These are phyloP conservation scores for Acleris literana DNA, from an alignment of 2,888 invertebrate genomes.

Conservation along the genomic window DNA sequence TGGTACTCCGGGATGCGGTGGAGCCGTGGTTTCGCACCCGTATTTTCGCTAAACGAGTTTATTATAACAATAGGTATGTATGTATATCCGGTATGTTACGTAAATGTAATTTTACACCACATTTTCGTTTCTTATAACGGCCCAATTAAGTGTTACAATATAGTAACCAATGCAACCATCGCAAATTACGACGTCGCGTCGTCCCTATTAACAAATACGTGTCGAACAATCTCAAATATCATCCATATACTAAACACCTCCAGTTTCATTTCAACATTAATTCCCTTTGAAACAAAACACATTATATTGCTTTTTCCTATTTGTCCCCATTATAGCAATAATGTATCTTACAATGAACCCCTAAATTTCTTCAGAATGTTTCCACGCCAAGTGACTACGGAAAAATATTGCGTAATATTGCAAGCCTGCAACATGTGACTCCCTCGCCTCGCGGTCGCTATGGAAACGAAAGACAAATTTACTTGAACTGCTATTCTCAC, in stretches of 20 bases:
- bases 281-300: background rate
- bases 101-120: no score
- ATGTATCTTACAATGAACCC: background rate
- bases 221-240: no score
- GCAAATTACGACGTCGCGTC: no score
- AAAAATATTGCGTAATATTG: constrained; percentile 17
- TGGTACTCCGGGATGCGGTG: constrained; percentile 52
- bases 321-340: background rate
- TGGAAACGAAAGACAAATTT: constrained; percentile 18
- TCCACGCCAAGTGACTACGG: background rate
- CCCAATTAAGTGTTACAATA: no score
- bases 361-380: background rate
- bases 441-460: constrained; percentile 15
- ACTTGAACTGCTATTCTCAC: background rate
- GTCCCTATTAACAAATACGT: no score
- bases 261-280: background rate
- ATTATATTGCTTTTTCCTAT: background rate
- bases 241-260: background rate
- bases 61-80: background rate
- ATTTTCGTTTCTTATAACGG: no score
- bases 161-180: no score
- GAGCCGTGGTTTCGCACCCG: constrained; percentile 66
- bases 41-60: constrained; percentile 47
- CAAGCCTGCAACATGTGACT: constrained; percentile 18
- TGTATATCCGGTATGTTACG: background rate